phyloP scores from a whole-genome alignment of 2,888 invertebrate species.

The Baronia brevicornis region DNA sequence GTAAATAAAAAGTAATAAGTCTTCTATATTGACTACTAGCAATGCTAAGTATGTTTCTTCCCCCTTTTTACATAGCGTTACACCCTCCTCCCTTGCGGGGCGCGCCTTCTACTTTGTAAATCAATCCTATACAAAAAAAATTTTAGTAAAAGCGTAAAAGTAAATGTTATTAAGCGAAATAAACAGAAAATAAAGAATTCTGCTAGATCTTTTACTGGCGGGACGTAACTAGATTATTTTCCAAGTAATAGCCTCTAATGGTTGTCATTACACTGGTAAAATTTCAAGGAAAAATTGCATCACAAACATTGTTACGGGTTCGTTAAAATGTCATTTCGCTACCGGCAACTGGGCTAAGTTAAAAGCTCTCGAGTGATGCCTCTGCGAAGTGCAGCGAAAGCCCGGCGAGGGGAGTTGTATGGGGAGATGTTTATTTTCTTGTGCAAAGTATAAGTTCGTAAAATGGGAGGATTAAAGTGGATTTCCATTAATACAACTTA shows the following conservation, averaged over 20 bases:
- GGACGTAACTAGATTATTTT: constrained; percentile 7
- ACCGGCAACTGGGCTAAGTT: constrained; percentile 16
- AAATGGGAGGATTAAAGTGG: constrained; percentile 11
- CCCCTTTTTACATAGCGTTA: too few relatives aligned
- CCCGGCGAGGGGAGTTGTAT: constrained; percentile 15
- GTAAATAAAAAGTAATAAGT: too few relatives aligned
- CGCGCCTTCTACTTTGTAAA: too few relatives aligned
- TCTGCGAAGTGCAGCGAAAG: constrained; percentile 16
- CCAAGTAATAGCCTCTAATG: constrained; percentile 2
- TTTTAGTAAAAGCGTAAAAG: too few relatives aligned
- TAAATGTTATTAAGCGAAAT: too few relatives aligned
- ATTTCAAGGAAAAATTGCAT: constrained; percentile 13
- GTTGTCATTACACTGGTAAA: constrained; percentile 6
- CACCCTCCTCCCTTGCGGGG: too few relatives aligned
- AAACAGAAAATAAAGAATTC: too few relatives aligned
- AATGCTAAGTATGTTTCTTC: too few relatives aligned
- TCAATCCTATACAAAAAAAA: too few relatives aligned
- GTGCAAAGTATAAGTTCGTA: constrained; percentile 15
- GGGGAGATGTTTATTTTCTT: constrained; percentile 19
- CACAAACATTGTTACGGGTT: constrained; percentile 16
- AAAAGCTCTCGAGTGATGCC: constrained; percentile 15
- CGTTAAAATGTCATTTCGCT: constrained; percentile 16
- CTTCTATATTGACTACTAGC: too few relatives aligned
- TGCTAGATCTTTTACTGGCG: too few relatives aligned
- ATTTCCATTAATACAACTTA: constrained; percentile 5